Base-by-base conservation (phyloP, 2,113 vertebrate species). In the Perca fluviatilis region DNA sequence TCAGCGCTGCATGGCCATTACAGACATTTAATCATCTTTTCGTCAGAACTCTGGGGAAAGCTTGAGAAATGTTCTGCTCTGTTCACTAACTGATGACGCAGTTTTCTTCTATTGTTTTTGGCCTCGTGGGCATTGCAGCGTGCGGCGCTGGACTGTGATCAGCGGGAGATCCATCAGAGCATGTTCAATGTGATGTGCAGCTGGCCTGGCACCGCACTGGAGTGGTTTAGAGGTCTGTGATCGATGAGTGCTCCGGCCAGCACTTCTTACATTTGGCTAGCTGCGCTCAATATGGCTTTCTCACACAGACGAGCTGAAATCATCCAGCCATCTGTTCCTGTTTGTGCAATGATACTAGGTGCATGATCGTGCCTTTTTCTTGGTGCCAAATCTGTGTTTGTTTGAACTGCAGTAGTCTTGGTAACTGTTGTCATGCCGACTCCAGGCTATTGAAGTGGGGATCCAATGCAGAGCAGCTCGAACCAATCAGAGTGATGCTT, bases 351-450 rank as follows among this genome's bases (percentile, higher is more conserved):
- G 56, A 79, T 62, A 71, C 62, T 65, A 86, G 83, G 73, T 81
- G 77, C 70, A 60, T 66, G 69, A 79, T 85, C 76, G 83, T 23
- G 65, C 18, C 70, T 81, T 77, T 75, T 69, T 76, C 58, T 79
- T 68, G 30, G 25, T 77, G 74, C 56, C 72, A 88, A 91, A 89
- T 93, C 75, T 84, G 60, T 84, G 72, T 95, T 94, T 95, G 93
- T 95, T 94, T 95, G 87, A 94, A 93, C 87, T 85, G 78, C 77
- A 82, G 93, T 93, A 87, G 89, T 89, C 93, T 56, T 87, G 89
- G 94, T 91, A 90, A 94, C 93, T 86, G 93, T 94, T 94, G 93
- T 90, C 93, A 93, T 93, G 92, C 88, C 93, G 92, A 65, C 73
- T 40, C 36, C 60, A 49, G 61, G 82, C 81, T 77, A 88, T 88